Percentiles rank a stretch among this genome's conserved stretches.
Conservation (phyloP, 2,797 vertebrate species). For the Ataeniobius toweri region DNA sequence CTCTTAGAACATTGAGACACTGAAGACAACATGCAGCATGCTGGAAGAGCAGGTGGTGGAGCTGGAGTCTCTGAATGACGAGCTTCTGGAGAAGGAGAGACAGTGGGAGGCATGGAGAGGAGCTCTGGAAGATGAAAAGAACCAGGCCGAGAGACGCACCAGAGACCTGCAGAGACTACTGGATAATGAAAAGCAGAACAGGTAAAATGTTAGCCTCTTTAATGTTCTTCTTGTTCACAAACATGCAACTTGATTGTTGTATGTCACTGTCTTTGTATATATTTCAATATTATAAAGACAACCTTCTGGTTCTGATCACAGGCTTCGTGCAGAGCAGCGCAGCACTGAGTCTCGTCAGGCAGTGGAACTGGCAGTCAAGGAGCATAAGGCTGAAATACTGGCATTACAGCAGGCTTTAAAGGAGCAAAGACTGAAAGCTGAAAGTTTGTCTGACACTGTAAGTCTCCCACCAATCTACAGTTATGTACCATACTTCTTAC, state of each 20-base stretch:
- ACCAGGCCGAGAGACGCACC: slow-evolving; percentile 92
- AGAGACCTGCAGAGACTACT: slow-evolving; percentile 92
- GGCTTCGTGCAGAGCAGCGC: slow-evolving; percentile 94
- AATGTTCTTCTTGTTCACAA: background rate
- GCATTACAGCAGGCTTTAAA: slow-evolving; percentile 96
- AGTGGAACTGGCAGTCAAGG: slow-evolving; percentile 95
- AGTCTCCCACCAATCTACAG: slow-evolving; percentile 43
- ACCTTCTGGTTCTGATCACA: slow-evolving; percentile 52
- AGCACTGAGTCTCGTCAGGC: slow-evolving; percentile 97
- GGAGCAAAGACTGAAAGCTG: slow-evolving; percentile 97
- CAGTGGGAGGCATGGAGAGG: slow-evolving; percentile 95
- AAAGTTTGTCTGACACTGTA: slow-evolving; percentile 97
- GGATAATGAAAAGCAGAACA: slow-evolving; percentile 95
- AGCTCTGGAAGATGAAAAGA: slow-evolving; percentile 93
- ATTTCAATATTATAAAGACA: slow-evolving; percentile 3
- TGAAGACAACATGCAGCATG: slow-evolving; percentile 99
- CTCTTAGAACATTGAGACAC: slow-evolving; percentile 93
- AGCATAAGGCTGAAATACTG: slow-evolving; percentile 97
- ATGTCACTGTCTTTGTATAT: background rate
- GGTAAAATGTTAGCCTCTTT: slow-evolving; percentile 69
- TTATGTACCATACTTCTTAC: background rate
- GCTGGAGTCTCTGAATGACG: slow-evolving; percentile 93
- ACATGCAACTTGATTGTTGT: background rate
- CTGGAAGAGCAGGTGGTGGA: slow-evolving; percentile 98
- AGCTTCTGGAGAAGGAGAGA: slow-evolving; percentile 93